A percentile compares a stretch with the other conserved stretches of the same genome.
These are phyloP conservation scores for Poecilia latipinna DNA, from an alignment of 2,113 vertebrate genomes.

Conservation along the genomic window DNA sequence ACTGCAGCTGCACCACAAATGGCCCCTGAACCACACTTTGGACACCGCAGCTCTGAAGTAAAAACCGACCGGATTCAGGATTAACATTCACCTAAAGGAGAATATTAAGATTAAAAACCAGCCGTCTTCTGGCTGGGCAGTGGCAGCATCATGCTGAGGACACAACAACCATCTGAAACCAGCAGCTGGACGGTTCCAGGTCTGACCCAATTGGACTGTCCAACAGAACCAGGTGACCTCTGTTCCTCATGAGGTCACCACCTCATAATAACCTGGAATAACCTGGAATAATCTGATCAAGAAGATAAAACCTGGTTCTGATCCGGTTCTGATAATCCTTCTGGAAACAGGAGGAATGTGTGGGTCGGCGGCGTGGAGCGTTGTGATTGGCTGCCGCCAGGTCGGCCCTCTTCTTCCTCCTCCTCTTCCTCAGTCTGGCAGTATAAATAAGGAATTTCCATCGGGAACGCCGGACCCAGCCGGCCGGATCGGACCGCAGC, in stretches of 20 bases:
- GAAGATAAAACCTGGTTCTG: background rate
- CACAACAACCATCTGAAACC: too few relatives aligned
- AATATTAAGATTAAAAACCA: too few relatives aligned
- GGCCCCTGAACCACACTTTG: too few relatives aligned
- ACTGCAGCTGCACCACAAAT: too few relatives aligned
- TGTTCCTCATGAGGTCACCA: background rate
- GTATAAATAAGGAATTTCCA: constrained; percentile 77
- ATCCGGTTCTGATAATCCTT: constrained; percentile 8
- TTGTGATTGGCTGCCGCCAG: constrained; percentile 13
- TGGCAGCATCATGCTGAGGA: background rate
- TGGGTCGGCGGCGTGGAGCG: constrained; percentile 20
- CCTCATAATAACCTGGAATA: background rate
- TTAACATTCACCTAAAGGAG: too few relatives aligned
- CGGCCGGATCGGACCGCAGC: constrained; percentile 77
- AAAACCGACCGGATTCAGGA: too few relatives aligned
- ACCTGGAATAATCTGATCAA: background rate
- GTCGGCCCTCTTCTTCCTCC: constrained; percentile 13
- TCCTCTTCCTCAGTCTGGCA: background rate
- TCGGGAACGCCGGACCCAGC: constrained; percentile 61
- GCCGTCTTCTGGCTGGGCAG: too few relatives aligned
- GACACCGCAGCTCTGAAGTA: too few relatives aligned
- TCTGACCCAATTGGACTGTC: too few relatives aligned
- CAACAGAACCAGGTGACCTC: too few relatives aligned
- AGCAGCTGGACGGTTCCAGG: too few relatives aligned
- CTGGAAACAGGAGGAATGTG: constrained; percentile 34